Conservation (phyloP, 2,888 invertebrate genomes). For the Brenthis ino region DNA sequence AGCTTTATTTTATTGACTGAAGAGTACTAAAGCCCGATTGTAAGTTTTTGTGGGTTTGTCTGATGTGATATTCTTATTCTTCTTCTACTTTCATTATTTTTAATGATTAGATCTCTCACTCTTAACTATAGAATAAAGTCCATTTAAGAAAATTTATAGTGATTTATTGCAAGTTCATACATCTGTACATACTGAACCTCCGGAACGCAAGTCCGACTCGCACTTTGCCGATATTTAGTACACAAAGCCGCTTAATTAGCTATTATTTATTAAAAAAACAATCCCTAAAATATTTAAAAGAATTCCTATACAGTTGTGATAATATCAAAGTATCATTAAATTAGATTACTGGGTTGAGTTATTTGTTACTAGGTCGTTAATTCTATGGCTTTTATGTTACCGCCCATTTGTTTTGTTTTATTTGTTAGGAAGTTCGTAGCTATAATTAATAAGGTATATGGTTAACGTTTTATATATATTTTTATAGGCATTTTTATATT, state of each 20-base stretch:
- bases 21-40: no score
- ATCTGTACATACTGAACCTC: no score
- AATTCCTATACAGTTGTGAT: slow-evolving; percentile 14
- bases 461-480: slow-evolving; percentile 37
- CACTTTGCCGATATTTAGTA: no score
- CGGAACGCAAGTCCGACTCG: no score
- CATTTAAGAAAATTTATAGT: no score
- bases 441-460: slow-evolving; percentile 17
- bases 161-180: no score
- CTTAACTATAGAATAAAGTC: no score
- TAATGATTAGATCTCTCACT: no score
- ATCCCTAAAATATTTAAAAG: slow-evolving; percentile 6
- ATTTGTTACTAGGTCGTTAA: slow-evolving; percentile 66
- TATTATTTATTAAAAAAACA: background rate
- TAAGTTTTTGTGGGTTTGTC: no score
- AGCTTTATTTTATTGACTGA: no score
- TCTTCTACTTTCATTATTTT: no score
- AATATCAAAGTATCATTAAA: slow-evolving; percentile 47
- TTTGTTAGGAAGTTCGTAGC: slow-evolving; percentile 23
- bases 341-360: slow-evolving; percentile 65
- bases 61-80: no score
- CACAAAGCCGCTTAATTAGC: background rate
- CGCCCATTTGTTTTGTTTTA: slow-evolving; percentile 48
- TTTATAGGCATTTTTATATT: slow-evolving; percentile 37
- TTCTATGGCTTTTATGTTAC: slow-evolving; percentile 61